Percentiles rank a stretch among this genome's conserved stretches.
Conservation (phyloP, 2,797 vertebrate genomes). For the Rhabdomys pumilio region DNA sequence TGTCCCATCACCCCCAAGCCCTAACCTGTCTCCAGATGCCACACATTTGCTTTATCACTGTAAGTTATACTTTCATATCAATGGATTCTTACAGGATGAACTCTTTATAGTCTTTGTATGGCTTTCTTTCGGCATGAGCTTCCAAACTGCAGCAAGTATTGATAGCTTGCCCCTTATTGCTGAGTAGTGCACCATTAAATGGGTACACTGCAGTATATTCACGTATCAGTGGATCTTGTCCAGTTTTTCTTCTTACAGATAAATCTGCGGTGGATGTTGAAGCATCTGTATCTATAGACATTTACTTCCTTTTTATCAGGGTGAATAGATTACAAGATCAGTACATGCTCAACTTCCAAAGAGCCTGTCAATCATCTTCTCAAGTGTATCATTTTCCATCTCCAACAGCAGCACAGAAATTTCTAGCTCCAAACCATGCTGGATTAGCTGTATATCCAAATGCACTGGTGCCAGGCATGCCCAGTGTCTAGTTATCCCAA, state of each 20-base stretch:
- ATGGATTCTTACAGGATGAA: not conserved
- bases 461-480: not conserved
- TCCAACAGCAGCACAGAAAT: not conserved
- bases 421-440: not conserved
- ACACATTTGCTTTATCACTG: not conserved
- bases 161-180: not conserved
- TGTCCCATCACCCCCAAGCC: fast-evolving
- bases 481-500: not conserved
- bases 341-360: slow-evolving; percentile 4
- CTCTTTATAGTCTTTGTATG: not conserved
- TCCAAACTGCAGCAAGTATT: not conserved
- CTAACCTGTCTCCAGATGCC: not conserved
- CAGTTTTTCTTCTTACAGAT: slow-evolving; percentile 29
- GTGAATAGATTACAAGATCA: not conserved
- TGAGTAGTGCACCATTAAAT: not conserved
- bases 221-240: not conserved
- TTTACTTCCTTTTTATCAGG: not conserved
- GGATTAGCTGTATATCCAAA: not conserved
- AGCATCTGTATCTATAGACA: not conserved
- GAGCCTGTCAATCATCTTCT: not conserved
- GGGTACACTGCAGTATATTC: not conserved
- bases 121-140: not conserved
- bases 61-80: not conserved
- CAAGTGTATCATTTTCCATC: not conserved
- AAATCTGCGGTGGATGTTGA: slow-evolving; percentile 10